Conservation (phyloP, 2,113 vertebrate species). For the Cromileptes altivelis region DNA sequence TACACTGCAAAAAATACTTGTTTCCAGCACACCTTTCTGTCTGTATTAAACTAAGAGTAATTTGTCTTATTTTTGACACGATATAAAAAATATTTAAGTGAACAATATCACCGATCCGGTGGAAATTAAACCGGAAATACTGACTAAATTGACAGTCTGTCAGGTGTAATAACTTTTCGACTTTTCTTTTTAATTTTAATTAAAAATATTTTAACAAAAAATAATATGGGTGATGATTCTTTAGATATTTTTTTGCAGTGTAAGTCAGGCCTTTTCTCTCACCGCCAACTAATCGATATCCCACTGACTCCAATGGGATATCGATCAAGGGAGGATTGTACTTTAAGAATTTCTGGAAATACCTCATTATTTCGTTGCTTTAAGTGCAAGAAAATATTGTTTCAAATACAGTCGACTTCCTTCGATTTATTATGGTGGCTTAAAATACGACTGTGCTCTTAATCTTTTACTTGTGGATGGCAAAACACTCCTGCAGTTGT, state of each 20-base stretch:
- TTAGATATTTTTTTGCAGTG: constrained; percentile 14
- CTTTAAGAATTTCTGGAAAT: constrained; percentile 48
- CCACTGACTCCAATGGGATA: constrained; percentile 30
- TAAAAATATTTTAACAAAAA: not conserved
- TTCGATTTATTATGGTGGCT: constrained; percentile 36
- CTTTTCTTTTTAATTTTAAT: not conserved
- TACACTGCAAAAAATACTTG: constrained; percentile 14
- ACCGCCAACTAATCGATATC: constrained; percentile 61
- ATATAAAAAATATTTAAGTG: not conserved
- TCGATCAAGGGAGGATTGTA: constrained; percentile 48
- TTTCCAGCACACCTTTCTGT: not conserved
- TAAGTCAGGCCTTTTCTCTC: constrained; percentile 48
- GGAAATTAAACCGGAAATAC: not conserved
- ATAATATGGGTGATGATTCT: not conserved
- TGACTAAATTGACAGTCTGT: not conserved
- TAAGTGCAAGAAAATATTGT: constrained; percentile 51
- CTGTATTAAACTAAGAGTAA: not conserved
- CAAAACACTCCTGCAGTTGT: not conserved
- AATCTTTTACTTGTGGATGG: not conserved
- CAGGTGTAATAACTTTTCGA: not conserved
- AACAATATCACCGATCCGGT: not conserved
- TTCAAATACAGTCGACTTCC: constrained; percentile 16
- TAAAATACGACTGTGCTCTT: constrained; percentile 12
- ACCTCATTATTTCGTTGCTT: constrained; percentile 66
- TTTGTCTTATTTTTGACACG: not conserved